phyloP scores from a whole-genome alignment of 2,888 invertebrate species.

The Protophormia terraenovae region DNA sequence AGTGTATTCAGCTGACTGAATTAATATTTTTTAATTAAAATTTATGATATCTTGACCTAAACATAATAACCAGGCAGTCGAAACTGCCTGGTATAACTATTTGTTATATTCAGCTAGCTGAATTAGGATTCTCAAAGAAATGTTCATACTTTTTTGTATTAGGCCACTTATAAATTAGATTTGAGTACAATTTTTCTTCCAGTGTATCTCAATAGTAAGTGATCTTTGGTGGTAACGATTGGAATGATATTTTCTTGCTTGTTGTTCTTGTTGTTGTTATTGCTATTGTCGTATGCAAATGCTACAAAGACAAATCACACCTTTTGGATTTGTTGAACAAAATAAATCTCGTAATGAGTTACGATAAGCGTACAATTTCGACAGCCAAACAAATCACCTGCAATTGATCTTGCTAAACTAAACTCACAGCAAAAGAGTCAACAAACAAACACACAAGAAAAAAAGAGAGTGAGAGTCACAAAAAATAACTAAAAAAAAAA shows the following conservation, averaged over 20 bases:
- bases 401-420: slow-evolving; percentile 79
- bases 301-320: slow-evolving; percentile 81
- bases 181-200: slow-evolving; percentile 5
- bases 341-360: slow-evolving; percentile 82
- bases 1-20: no score
- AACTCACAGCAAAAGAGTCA: slow-evolving; percentile 22
- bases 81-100: no score
- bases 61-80: no score
- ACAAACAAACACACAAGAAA: neutral
- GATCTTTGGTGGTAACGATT: slow-evolving; percentile 66
- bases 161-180: no score
- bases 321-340: slow-evolving; percentile 81
- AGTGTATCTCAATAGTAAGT: slow-evolving; percentile 53
- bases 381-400: slow-evolving; percentile 82
- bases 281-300: slow-evolving; percentile 67
- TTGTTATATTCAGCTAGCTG: slow-evolving; percentile 3
- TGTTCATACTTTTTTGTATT: no score
- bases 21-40: no score
- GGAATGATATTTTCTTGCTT: slow-evolving; percentile 58
- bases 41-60: no score
- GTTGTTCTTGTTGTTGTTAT: slow-evolving; percentile 50
- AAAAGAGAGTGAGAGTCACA: neutral
- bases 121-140: neutral
- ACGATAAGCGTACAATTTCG: slow-evolving; percentile 82
- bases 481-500: no score